Evolutionary conservation across 2,888 invertebrate species (phyloP).

Genomic region (Pristionchus maxplancki): DNA sequence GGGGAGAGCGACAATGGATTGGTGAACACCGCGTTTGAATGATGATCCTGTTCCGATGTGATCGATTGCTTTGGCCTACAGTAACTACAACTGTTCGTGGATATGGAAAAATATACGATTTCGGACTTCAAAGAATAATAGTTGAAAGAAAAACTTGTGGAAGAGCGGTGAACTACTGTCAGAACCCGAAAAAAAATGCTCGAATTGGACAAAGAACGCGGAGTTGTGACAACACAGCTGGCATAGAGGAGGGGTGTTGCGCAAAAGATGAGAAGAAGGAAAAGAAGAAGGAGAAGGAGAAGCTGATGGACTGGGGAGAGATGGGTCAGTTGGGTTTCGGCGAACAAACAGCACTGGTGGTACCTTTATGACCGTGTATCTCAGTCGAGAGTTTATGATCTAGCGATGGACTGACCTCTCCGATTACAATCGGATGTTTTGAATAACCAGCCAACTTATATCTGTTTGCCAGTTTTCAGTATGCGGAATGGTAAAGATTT

Average conservation of each 20-base stretch:
- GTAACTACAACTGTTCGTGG: not conserved
- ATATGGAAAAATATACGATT: too few species aligned
- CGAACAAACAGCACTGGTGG: not conserved
- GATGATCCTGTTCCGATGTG: not conserved
- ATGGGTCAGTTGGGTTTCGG: not conserved
- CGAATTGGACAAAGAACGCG: not conserved
- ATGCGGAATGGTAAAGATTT: too few species aligned
- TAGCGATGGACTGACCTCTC: not conserved
- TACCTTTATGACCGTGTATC: slow-evolving; percentile 27
- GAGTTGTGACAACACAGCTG: slow-evolving; percentile 34
- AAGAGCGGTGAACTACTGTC: too few species aligned
- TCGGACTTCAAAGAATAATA: not conserved
- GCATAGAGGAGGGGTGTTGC: slow-evolving; percentile 9
- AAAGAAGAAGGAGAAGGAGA: slow-evolving; percentile 21
- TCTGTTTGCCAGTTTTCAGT: too few species aligned
- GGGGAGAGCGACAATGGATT: not conserved
- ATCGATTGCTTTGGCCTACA: not conserved
- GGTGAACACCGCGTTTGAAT: slow-evolving; percentile 27
- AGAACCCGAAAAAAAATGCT: too few species aligned
- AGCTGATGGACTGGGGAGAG: slow-evolving; percentile 18
- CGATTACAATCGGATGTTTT: not conserved
- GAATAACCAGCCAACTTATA: too few species aligned
- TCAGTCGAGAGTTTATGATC: slow-evolving; percentile 11
- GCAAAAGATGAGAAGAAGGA: not conserved
- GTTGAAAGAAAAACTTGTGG: too few species aligned